Conservation (phyloP, 2,888 invertebrate species). For the Trissonchulus latispiculum region DNA sequence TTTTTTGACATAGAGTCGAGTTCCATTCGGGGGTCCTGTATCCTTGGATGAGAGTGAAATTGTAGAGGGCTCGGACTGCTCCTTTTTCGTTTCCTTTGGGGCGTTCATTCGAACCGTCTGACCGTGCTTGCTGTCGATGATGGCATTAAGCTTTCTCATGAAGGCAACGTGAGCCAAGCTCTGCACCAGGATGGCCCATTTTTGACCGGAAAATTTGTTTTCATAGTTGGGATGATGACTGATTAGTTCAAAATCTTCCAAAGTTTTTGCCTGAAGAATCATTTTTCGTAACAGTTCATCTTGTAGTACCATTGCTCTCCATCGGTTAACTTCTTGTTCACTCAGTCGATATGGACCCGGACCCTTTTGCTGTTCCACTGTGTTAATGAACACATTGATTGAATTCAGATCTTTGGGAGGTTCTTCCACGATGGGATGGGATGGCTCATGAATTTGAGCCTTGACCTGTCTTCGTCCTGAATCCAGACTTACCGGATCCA, state of each 20-base stretch:
- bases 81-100: no score
- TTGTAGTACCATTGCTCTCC: constrained; percentile 7
- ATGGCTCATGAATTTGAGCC: no score
- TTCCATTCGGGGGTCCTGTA: no score
- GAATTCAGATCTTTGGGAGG: no score
- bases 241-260: constrained; percentile 22
- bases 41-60: no score
- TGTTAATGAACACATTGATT: neutral
- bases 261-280: neutral
- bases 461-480: no score
- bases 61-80: no score
- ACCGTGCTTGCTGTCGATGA: no score
- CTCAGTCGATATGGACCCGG: neutral
- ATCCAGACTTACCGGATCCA: no score
- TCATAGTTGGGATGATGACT: constrained; percentile 3
- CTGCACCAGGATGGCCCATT: constrained; percentile 20
- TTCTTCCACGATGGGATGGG: no score
- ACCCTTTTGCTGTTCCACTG: neutral
- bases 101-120: no score
- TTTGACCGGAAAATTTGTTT: constrained; percentile 13
- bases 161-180: constrained; percentile 16
- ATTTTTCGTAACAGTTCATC: constrained; percentile 2
- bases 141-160: constrained; percentile 18
- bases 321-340: constrained; percentile 12
- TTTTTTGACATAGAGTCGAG: no score